Evolutionary conservation across 2,888 invertebrate species (phyloP).

Genomic region (Lagria hirta): DNA sequence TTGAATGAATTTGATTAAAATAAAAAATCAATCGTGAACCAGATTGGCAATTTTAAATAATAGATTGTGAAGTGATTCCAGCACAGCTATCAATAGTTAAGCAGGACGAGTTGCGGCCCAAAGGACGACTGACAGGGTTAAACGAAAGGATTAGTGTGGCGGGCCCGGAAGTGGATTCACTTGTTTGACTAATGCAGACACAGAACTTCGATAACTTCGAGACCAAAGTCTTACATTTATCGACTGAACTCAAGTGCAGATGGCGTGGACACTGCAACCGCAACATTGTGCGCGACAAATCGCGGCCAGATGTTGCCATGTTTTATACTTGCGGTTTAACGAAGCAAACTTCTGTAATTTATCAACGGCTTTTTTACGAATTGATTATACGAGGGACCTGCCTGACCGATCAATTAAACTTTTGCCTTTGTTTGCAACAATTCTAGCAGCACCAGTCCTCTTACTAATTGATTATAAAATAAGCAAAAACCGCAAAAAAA

Average conservation of each 20-base stretch:
- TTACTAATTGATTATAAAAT: too few species aligned
- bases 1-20: too few species aligned
- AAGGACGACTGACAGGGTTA: slow-evolving; percentile 41
- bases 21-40: too few species aligned
- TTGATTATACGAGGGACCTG: too few species aligned
- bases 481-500: too few species aligned
- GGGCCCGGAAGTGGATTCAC: slow-evolving; percentile 48
- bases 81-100: slow-evolving; percentile 40
- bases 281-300: slow-evolving; percentile 20
- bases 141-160: slow-evolving; percentile 46
- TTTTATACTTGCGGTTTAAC: slow-evolving; percentile 21
- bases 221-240: slow-evolving; percentile 5
- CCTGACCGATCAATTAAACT: too few species aligned
- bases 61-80: slow-evolving; percentile 29
- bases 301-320: slow-evolving; percentile 26
- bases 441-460: too few species aligned
- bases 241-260: slow-evolving; percentile 18
- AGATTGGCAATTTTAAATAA: slow-evolving; percentile 28
- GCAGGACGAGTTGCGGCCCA: slow-evolving; percentile 30
- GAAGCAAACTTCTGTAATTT: slow-evolving; percentile 23
- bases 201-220: slow-evolving; percentile 48
- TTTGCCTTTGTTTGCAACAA: too few species aligned
- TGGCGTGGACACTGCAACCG: slow-evolving; percentile 18
- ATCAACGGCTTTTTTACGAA: slow-evolving; percentile 17
- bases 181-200: slow-evolving; percentile 50